Evolutionary conservation across 64 coral and sea anemone genomes (phyloP), one percentile per base, ranked within the genome.

Genomic region (Dendronephthya gigantea): DNA sequence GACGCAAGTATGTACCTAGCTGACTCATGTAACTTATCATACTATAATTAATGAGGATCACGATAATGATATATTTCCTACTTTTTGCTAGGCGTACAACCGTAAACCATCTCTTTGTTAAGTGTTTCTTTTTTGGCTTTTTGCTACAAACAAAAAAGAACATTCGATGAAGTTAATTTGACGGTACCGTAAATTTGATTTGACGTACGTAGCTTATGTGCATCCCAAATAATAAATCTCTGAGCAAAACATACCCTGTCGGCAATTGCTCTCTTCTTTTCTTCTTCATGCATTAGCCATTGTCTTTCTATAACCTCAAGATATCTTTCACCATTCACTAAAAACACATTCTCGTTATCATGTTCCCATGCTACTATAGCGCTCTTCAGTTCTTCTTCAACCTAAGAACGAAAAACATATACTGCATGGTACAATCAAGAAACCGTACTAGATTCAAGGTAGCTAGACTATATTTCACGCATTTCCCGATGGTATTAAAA

Each of bases 11-110:
- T 52, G 23, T 52, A 52, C 1, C 50, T 52, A 8, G n/a, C 50
- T 12, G 50, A 52, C 50, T 62, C 41, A 45, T 11, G 41, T 45
- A 62, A 23, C 25, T 23, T 27, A 1, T 19, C 0, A 27, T 62
- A 62, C 19, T n/a, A 52, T 12, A 22, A 16, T 22, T 52, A 52
- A 52, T 1, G 13, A 16, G 23, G 50, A 1, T 16, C 50, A 16
- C 50, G 50, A 16, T 52, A 52, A 16, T n/a, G 3, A 62, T 62
- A 27, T n/a, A 62, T 35, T 19, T 23, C 23, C 65, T 39, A 96
- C 94, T 91, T 97, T 86, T 97, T 97, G 31, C 76, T 92, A 29
- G 94, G 94, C 31, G 94, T 93, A 9, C 94, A 93, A 31, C 94
- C 94, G 74, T 87, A 97, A 1, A 97, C 83, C 89, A 97, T 89